phyloP scores from a whole-genome alignment of 2,113 vertebrate species.

The Stercorarius parasiticus region DNA sequence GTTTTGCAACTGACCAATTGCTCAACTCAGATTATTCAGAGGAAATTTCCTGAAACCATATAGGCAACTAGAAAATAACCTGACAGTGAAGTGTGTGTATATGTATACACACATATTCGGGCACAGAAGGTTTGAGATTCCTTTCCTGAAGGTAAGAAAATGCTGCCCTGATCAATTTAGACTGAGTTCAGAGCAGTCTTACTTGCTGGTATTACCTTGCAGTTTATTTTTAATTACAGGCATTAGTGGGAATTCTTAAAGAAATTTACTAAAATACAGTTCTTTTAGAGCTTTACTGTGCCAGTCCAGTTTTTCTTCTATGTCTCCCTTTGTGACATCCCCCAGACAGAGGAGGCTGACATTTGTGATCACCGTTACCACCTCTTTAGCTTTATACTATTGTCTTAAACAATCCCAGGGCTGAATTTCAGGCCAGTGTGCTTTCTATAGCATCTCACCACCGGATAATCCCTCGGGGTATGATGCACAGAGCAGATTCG shows the following conservation, averaged over 20 bases:
- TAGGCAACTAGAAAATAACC: neutral
- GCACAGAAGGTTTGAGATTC: neutral
- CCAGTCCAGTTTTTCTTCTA: neutral
- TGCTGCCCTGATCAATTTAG: neutral
- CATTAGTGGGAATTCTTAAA: neutral
- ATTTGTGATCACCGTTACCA: neutral
- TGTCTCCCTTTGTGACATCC: neutral
- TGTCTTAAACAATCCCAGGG: neutral
- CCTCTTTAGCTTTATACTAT: neutral
- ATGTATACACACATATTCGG: neutral
- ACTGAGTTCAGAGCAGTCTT: neutral
- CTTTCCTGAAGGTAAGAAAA: neutral
- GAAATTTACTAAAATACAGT: neutral
- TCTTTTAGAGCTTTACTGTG: neutral
- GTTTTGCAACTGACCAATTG: neutral
- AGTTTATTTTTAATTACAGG: neutral
- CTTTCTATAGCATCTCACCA: neutral
- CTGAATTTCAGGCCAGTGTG: neutral
- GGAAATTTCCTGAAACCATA: neutral
- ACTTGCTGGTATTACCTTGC: neutral
- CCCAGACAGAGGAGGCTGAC: neutral
- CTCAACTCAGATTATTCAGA: neutral
- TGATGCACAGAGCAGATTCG: neutral
- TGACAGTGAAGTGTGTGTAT: neutral
- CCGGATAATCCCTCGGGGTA: neutral